Base-by-base conservation (phyloP, 2,888 invertebrate genomes). In the Erebia ligea region DNA sequence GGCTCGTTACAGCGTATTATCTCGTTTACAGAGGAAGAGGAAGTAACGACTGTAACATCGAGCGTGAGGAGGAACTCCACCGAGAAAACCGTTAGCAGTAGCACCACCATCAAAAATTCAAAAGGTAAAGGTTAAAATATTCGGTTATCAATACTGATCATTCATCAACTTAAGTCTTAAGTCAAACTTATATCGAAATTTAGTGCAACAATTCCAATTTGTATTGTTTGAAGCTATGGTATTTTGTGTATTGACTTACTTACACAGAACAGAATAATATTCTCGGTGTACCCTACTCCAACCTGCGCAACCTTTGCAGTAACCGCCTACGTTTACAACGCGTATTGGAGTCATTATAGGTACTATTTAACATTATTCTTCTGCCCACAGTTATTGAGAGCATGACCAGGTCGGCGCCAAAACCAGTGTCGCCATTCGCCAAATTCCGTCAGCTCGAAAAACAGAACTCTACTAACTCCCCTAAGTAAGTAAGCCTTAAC, bases 391-490 rank as follows among this genome's bases (percentile, higher is more conserved):
- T 95, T 86, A 94, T 93, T 81, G 94, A 94, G 84, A 94, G 94
- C 84, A 82, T 86, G 85, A 85, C 86, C 72, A 87, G 88, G 80
- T 83, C 90, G 88, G 93, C 88, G 75, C 93, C 88, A 87, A 97
- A 95, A 88, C 96, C 96, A 79, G 95, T 96, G 85, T 97, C 98
- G 82, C 97, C 98, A 76, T 98, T 98, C 92, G 96, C 97, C 85
- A 98, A 98, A 94, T 98, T 98, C 94, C 96, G 96, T 88, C 97
- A 98, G 94, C 95, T 98, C 90, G 98, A 98, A 90, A 96, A 96
- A 87, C 97, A 97, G 92, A 97, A 96, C 89, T 97, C 97, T 81
- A 94, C 95, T 84, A 95, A 95, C 85, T 94, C 95, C 82, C 96
- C 97, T 90, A 97, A 96, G 97, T 98, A 94, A 95, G 94, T 88